Conservation (phyloP, 1,140 invertebrate species). For the Charaxes varanes region DNA sequence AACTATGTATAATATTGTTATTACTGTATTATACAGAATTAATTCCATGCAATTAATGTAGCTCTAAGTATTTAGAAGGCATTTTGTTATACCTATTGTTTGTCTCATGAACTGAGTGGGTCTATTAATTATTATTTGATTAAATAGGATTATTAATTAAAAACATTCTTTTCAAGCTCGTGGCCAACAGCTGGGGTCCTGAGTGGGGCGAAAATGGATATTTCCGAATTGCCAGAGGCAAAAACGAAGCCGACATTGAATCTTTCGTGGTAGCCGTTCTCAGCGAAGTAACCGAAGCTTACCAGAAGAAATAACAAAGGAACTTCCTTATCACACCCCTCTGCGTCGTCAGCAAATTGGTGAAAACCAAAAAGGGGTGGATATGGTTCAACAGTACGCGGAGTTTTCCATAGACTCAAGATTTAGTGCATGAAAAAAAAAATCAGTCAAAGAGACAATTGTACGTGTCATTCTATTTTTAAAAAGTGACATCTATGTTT, state of each 20-base stretch:
- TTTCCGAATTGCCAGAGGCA: slow-evolving; percentile 86
- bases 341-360: slow-evolving; percentile 35
- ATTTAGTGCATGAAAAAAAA: slow-evolving; percentile 1
- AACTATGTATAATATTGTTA: no score
- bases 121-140: neutral
- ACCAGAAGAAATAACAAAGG: slow-evolving; percentile 50
- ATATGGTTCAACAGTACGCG: slow-evolving; percentile 43
- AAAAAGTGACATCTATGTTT: no score
- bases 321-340: slow-evolving; percentile 40
- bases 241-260: slow-evolving; percentile 91
- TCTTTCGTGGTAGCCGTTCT: slow-evolving; percentile 86
- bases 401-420: slow-evolving; percentile 30
- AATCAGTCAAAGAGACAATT: no score
- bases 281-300: slow-evolving; percentile 76
- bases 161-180: slow-evolving; percentile 64
- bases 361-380: slow-evolving; percentile 37
- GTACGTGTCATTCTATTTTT: no score
- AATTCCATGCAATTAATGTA: no score
- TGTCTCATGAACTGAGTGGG: neutral
- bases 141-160: neutral
- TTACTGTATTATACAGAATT: no score
- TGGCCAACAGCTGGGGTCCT: slow-evolving; percentile 92
- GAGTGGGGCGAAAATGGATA: slow-evolving; percentile 92
- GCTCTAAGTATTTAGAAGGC: no score
- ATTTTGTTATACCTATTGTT: no score